These are phyloP conservation scores for Cerceris ruficornis DNA, from an alignment of 2,888 invertebrate genomes.

Conservation along the genomic window DNA sequence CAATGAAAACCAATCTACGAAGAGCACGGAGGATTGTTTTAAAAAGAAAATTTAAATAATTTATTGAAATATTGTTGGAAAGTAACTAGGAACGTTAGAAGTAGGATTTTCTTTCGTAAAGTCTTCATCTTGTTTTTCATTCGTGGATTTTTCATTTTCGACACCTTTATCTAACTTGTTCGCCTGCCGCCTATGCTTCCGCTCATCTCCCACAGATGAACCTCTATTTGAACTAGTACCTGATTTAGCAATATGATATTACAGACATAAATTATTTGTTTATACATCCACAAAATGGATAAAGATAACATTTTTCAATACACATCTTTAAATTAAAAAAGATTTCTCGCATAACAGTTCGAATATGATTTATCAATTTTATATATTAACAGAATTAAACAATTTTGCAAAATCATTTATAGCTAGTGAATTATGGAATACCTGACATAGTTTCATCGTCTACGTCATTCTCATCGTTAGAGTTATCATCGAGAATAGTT, in stretches of 20 bases:
- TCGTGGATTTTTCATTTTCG: constrained; percentile 64
- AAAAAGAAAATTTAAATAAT: constrained; percentile 8
- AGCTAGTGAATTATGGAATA: constrained; percentile 72
- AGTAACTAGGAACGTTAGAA: constrained; percentile 45
- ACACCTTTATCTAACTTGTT: constrained; percentile 60
- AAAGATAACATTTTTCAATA: too few relatives aligned
- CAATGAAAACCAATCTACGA: constrained; percentile 23
- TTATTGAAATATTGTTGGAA: constrained; percentile 46
- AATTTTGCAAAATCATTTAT: too few relatives aligned
- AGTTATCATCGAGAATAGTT: constrained; percentile 86
- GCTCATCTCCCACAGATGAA: constrained; percentile 53
- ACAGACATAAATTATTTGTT: neutral
- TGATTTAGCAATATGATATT: constrained; percentile 52
- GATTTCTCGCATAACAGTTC: too few relatives aligned
- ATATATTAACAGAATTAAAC: neutral
- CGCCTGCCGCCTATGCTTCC: constrained; percentile 47
- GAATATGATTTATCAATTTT: neutral
- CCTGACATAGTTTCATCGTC: constrained; percentile 94
- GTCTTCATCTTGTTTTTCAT: constrained; percentile 64
- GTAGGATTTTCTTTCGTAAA: constrained; percentile 50
- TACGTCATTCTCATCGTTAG: constrained; percentile 92
- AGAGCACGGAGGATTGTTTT: constrained; percentile 16
- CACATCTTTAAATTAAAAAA: too few relatives aligned
- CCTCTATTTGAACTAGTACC: constrained; percentile 68
- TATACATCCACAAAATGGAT: too few relatives aligned